A percentile compares a stretch with the other conserved stretches of the same genome.
phyloP scores from a whole-genome alignment of 2,113 vertebrate species.

The pig (Sus scrofa) region DNA sequence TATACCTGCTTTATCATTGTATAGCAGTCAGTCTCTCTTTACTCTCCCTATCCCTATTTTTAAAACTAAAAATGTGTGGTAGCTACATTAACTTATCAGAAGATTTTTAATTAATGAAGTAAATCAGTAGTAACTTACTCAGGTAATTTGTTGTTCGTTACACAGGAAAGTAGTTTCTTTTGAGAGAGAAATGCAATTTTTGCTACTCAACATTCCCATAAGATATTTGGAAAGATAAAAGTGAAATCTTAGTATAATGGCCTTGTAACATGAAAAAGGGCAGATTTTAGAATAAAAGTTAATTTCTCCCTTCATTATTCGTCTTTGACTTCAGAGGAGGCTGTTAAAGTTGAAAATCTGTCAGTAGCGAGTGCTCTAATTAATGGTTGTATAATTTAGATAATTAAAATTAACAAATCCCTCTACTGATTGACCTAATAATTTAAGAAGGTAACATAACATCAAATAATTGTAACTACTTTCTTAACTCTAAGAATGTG shows the following conservation, averaged over 20 bases:
- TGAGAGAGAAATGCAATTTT: conserved; percentile 6
- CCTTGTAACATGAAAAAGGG: conserved; percentile 45
- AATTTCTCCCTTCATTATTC: conserved; percentile 17
- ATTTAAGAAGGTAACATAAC: conserved; percentile 23
- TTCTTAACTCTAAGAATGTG: neutral
- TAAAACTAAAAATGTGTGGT: conserved; percentile 28
- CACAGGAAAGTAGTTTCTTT: conserved; percentile 44
- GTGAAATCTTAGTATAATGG: neutral
- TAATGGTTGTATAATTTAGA: conserved; percentile 20
- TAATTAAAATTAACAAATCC: conserved; percentile 24
- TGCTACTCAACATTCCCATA: neutral
- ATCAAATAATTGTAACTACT: conserved; percentile 31
- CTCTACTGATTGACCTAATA: conserved; percentile 5
- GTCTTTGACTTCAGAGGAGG: conserved; percentile 47
- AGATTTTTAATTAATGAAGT: neutral
- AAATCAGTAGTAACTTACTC: neutral
- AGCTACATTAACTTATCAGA: conserved; percentile 21
- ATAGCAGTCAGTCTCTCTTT: neutral
- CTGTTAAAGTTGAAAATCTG: neutral
- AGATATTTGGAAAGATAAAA: neutral
- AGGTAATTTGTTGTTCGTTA: neutral
- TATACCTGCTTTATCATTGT: conserved; percentile 28
- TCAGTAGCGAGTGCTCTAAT: neutral
- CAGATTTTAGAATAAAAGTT: conserved; percentile 20
- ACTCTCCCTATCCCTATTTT: neutral